A percentile compares a stretch with the other conserved stretches of the same genome.
phyloP scores from a whole-genome alignment of 2,113 vertebrate genomes.

The Salminus brasiliensis region DNA sequence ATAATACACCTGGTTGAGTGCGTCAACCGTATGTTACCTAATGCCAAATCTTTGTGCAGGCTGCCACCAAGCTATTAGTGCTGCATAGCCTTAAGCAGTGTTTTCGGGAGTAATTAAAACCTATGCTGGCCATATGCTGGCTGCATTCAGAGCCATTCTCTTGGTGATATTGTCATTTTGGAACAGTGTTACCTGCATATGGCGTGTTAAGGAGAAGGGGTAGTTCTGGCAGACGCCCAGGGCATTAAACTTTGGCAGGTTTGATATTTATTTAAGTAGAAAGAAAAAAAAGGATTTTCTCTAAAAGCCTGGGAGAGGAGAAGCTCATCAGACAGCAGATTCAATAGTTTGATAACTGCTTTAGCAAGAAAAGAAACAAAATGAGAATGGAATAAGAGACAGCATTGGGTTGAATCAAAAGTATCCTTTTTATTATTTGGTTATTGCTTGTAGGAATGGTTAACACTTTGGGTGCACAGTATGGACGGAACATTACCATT shows the following conservation, averaged over 20 bases:
- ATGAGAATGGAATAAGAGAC: conserved; percentile 8
- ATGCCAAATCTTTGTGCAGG: not conserved
- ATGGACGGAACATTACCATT: not conserved
- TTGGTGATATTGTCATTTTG: not conserved
- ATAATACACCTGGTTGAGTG: not conserved
- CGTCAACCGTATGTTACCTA: not conserved
- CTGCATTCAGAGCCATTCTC: not conserved
- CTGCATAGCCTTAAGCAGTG: not conserved
- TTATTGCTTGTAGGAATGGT: not conserved
- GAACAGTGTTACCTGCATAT: not conserved
- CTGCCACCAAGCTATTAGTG: not conserved
- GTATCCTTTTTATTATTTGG: not conserved
- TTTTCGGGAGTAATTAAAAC: conserved; percentile 8
- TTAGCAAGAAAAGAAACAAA: conserved; percentile 32
- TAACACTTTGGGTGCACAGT: too few species aligned
- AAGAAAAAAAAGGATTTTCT: conserved; percentile 1
- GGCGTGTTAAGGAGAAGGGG: not conserved
- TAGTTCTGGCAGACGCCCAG: not conserved
- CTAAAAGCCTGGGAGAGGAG: conserved; percentile 25
- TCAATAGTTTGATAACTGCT: conserved; percentile 17
- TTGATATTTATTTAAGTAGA: conserved; percentile 10
- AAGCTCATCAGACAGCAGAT: conserved; percentile 16
- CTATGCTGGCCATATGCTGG: conserved; percentile 15
- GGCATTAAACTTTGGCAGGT: not conserved
- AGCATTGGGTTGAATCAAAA: conserved; percentile 1